phyloP scores from a whole-genome alignment of 92 coral and sea anemone genomes.

The Anthopleura xanthogrammica region DNA sequence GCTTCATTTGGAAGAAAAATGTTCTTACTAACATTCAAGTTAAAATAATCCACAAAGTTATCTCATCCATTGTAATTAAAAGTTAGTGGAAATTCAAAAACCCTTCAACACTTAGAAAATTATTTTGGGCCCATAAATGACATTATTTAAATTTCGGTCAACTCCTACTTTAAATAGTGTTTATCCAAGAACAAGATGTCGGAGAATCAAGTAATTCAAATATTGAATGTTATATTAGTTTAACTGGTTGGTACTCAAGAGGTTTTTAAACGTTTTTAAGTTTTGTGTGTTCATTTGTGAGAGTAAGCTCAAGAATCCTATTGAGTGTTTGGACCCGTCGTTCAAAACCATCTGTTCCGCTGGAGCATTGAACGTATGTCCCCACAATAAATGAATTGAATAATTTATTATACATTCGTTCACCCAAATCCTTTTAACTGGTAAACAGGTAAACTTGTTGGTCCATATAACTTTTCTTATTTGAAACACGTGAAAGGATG shows the following conservation, averaged over 20 bases:
- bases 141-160: not conserved
- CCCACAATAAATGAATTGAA: constrained; percentile 35
- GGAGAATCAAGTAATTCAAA: not conserved
- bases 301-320: constrained; percentile 1
- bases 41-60: not conserved
- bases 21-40: too few species aligned
- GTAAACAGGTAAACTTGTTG: constrained; percentile 31
- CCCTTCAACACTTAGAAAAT: not conserved
- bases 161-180: not conserved
- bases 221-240: not conserved
- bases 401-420: constrained; percentile 41
- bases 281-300: not conserved
- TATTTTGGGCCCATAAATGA: not conserved
- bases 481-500: not conserved
- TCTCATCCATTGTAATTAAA: not conserved
- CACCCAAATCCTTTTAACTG: constrained; percentile 18
- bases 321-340: not conserved
- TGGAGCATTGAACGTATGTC: constrained; percentile 7
- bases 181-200: not conserved
- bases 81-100: not conserved
- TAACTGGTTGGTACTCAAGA: not conserved
- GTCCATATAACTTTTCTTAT: constrained; percentile 3
- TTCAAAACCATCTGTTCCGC: constrained; percentile 46
- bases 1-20: not conserved
- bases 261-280: not conserved